These are phyloP conservation scores for Spheniscus humboldti DNA, from an alignment of 2,797 vertebrate species.

Conservation along the genomic window DNA sequence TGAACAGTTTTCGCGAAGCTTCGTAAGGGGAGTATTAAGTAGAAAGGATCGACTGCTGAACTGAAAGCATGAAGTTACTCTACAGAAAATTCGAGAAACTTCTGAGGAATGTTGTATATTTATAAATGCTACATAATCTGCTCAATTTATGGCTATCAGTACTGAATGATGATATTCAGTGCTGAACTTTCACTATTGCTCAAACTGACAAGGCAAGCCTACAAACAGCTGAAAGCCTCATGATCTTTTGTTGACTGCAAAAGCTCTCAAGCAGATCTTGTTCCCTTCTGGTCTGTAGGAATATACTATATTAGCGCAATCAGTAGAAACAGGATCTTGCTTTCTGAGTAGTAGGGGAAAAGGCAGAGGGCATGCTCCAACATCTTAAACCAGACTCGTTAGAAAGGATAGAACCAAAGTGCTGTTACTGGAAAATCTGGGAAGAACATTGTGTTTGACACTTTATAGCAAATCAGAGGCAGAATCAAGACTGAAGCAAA, in stretches of 20 bases:
- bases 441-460: background rate
- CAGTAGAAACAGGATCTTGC: background rate
- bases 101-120: background rate
- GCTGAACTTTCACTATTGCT: background rate
- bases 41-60: background rate
- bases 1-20: background rate
- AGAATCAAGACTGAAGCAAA: background rate
- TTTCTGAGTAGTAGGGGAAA: background rate
- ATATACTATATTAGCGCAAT: background rate
- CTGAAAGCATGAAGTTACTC: background rate
- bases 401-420: background rate
- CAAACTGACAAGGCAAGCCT: background rate
- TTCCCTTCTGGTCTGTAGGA: background rate
- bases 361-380: background rate
- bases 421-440: background rate
- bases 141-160: background rate
- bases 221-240: background rate
- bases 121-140: background rate
- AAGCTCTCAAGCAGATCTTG: background rate
- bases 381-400: background rate
- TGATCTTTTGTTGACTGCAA: background rate
- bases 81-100: background rate
- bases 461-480: background rate
- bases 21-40: background rate
- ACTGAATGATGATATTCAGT: background rate